Conservation (phyloP, 2,113 vertebrate genomes). For the Brachyhypopomus occidentalis region DNA sequence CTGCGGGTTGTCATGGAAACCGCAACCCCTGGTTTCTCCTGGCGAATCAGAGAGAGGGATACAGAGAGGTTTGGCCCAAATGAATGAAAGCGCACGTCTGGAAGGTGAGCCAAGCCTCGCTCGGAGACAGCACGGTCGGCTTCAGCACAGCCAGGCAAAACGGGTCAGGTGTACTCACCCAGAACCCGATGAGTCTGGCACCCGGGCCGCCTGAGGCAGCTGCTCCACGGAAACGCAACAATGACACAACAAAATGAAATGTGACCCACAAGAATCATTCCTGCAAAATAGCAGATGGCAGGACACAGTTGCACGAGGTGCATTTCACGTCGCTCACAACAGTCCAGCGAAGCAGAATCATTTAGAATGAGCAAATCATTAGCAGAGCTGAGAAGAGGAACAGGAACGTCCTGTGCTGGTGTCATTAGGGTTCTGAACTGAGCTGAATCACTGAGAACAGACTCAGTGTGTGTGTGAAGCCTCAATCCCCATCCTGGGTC, state of each 20-base stretch:
- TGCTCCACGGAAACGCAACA: not conserved
- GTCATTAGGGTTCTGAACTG: not conserved
- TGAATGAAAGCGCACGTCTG: not conserved
- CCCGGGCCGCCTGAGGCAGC: not conserved
- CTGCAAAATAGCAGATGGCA: no score
- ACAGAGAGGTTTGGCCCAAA: not conserved
- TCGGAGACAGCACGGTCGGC: not conserved
- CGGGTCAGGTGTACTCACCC: not conserved
- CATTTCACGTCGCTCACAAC: no score
- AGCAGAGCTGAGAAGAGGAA: no score
- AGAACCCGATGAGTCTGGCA: not conserved
- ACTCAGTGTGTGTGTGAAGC: not conserved
- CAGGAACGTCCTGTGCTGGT: not conserved
- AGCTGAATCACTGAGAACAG: not conserved
- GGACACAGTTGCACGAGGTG: no score
- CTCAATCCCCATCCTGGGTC: not conserved
- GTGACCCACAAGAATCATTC: not conserved
- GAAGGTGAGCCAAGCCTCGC: not conserved
- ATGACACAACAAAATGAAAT: slow-evolving; percentile 1
- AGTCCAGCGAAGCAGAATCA: no score
- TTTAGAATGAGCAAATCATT: no score
- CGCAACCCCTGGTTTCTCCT: not conserved
- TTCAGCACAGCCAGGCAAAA: not conserved
- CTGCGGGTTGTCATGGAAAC: slow-evolving; percentile 38
- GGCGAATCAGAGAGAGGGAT: not conserved